Percentiles rank a stretch among this genome's conserved stretches.
phyloP scores from a whole-genome alignment of 1,140 invertebrate genomes.

The Tribolium castaneum region DNA sequence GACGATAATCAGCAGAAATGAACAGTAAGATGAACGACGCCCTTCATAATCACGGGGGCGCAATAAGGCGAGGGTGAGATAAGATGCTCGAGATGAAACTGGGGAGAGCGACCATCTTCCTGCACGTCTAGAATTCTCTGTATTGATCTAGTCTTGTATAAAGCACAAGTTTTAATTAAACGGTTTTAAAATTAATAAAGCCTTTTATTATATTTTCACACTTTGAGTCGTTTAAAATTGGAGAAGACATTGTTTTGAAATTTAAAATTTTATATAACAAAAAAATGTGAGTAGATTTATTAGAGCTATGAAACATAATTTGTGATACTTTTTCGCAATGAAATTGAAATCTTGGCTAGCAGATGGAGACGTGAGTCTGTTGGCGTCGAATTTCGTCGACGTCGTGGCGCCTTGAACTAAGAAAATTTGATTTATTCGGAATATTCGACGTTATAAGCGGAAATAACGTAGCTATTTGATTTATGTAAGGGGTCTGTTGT shows the following conservation, averaged over 20 bases:
- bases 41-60: slow-evolving; percentile 39
- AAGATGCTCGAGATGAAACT: slow-evolving; percentile 45
- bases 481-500: slow-evolving; percentile 45
- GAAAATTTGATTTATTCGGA: slow-evolving; percentile 51
- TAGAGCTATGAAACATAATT: not conserved
- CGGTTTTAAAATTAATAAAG: too few relatives aligned
- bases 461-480: slow-evolving; percentile 46
- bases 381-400: slow-evolving; percentile 50
- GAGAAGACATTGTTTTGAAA: too few relatives aligned
- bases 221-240: too few relatives aligned
- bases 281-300: too few relatives aligned
- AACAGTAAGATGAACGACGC: slow-evolving; percentile 44
- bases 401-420: slow-evolving; percentile 49
- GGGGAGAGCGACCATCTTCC: slow-evolving; percentile 4
- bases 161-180: too few relatives aligned
- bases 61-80: slow-evolving; percentile 38
- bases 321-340: not conserved
- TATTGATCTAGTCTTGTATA: not conserved
- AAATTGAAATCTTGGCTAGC: slow-evolving; percentile 43
- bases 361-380: slow-evolving; percentile 46
- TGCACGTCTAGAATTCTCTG: not conserved
- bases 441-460: slow-evolving; percentile 45
- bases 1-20: slow-evolving; percentile 45
- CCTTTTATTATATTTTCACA: too few relatives aligned
- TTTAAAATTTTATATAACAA: too few relatives aligned